Conservation (phyloP, 2,113 vertebrate genomes). For the Seriola dumerili region DNA sequence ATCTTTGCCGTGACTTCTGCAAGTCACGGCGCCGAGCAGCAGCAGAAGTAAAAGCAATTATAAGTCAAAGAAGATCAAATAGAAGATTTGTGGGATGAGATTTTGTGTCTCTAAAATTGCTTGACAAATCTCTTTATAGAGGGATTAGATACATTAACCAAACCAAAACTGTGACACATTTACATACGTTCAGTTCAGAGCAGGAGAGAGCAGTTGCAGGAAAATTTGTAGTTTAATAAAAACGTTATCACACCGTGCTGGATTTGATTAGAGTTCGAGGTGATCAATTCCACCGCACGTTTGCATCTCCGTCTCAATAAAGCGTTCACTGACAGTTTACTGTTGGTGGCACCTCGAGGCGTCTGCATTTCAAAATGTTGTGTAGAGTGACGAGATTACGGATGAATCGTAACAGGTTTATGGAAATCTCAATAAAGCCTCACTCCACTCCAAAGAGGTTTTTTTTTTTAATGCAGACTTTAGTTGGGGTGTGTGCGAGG, state of each 20-base stretch:
- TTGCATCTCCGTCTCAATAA: background rate
- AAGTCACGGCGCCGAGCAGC: background rate
- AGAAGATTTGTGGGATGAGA: slow-evolving; percentile 19
- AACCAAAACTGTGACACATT: background rate
- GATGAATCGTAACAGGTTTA: slow-evolving; percentile 32
- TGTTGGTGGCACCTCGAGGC: slow-evolving; percentile 6
- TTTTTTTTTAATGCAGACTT: slow-evolving; percentile 2
- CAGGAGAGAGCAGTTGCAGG: background rate
- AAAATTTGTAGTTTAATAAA: background rate
- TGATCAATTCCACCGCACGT: background rate
- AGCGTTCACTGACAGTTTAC: background rate
- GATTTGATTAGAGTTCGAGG: background rate
- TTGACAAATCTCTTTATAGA: background rate
- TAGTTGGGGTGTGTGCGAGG: slow-evolving; percentile 1
- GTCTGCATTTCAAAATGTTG: slow-evolving; percentile 18
- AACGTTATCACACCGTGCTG: background rate
- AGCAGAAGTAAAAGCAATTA: slow-evolving; percentile 14
- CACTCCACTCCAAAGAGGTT: slow-evolving; percentile 3
- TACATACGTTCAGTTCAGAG: background rate
- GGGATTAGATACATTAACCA: background rate
- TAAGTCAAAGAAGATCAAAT: slow-evolving; percentile 12
- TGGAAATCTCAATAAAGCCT: slow-evolving; percentile 29
- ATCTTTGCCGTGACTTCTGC: background rate
- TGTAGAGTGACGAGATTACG: slow-evolving; percentile 15
- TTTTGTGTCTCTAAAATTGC: background rate